A percentile compares a stretch with the other conserved stretches of the same genome.
Evolutionary conservation across 2,888 invertebrate species (phyloP).

Genomic region (Epistrophe eligans): DNA sequence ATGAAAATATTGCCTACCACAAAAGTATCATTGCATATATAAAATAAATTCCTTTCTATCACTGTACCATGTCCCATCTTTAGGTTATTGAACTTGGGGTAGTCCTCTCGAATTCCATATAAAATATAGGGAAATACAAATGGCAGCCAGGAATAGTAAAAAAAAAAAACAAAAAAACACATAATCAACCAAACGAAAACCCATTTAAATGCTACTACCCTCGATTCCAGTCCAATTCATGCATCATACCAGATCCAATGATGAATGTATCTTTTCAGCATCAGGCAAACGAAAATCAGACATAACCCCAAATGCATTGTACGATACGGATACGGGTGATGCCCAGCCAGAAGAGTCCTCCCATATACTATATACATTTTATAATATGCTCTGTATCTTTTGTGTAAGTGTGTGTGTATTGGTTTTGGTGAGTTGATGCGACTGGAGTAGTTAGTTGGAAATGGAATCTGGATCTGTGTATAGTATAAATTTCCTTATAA

Average conservation of each 20-base stretch:
- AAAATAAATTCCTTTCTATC: conserved; percentile 22
- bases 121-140: conserved; percentile 17
- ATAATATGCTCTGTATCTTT: conserved; percentile 12
- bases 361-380: not conserved
- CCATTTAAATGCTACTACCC: conserved; percentile 61
- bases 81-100: conserved; percentile 74
- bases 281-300: conserved; percentile 49
- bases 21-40: conserved; percentile 43
- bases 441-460: no score
- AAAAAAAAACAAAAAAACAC: conserved; percentile 1
- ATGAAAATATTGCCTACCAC: conserved; percentile 74
- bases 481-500: conserved; percentile 34
- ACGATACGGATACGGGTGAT: conserved; percentile 9
- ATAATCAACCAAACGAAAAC: conserved; percentile 42
- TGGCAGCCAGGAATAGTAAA: conserved; percentile 12
- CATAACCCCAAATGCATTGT: conserved; percentile 64
- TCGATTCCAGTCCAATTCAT: conserved; percentile 47
- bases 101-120: conserved; percentile 41
- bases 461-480: not conserved
- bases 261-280: conserved; percentile 67
- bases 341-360: conserved; percentile 24
- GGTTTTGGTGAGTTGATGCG: not conserved
- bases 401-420: not conserved
- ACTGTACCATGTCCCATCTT: conserved; percentile 53
- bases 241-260: conserved; percentile 37